phyloP scores from a whole-genome alignment of 1,140 invertebrate genomes.

The Drosophila pandora region DNA sequence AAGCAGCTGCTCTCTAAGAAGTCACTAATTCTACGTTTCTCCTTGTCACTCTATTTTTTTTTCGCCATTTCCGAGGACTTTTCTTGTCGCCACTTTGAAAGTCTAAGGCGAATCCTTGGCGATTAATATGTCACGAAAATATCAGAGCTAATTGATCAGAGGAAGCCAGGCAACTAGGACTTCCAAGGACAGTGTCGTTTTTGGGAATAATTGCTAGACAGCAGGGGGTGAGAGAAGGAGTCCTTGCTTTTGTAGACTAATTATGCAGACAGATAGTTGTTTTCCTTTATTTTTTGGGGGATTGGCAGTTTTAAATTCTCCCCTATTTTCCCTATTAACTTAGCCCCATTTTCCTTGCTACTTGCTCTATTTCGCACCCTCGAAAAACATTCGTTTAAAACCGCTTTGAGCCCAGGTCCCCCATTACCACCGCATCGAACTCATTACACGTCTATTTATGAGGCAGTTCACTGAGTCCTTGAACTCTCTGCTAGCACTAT shows the following conservation, averaged over 20 bases:
- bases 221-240: neutral
- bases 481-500: slow-evolving; percentile 45
- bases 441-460: slow-evolving; percentile 48
- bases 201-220: slow-evolving; percentile 29
- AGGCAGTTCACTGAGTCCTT: slow-evolving; percentile 59
- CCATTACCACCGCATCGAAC: neutral
- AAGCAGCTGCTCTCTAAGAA: slow-evolving; percentile 34
- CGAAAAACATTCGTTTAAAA: slow-evolving; percentile 21
- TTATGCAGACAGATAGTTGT: slow-evolving; percentile 33
- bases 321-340: neutral
- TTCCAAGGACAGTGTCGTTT: slow-evolving; percentile 10
- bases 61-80: slow-evolving; percentile 48
- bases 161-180: slow-evolving; percentile 22
- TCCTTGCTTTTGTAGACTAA: slow-evolving; percentile 21
- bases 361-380: neutral
- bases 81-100: slow-evolving; percentile 50
- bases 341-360: neutral
- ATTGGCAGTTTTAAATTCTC: too few relatives aligned
- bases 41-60: slow-evolving; percentile 13
- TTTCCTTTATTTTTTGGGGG: neutral
- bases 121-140: slow-evolving; percentile 78
- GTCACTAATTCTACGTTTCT: slow-evolving; percentile 13
- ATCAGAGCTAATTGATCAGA: slow-evolving; percentile 80
- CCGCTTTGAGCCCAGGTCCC: slow-evolving; percentile 10
- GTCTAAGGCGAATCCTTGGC: slow-evolving; percentile 40